phyloP scores from a whole-genome alignment of 2,113 vertebrate species.

The Malurus melanocephalus region DNA sequence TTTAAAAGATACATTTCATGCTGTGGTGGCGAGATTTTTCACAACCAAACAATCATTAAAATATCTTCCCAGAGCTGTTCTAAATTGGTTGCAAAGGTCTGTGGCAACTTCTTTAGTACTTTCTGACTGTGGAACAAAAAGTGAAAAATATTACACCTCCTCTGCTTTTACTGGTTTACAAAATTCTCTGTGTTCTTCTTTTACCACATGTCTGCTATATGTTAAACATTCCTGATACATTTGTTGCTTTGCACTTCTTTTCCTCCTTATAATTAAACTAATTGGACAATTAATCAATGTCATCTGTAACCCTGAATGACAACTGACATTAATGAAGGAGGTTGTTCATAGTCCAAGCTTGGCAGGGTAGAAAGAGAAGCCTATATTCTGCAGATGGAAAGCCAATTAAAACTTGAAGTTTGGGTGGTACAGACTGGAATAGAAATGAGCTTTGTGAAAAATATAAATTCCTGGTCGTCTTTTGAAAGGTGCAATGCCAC shows the following conservation, averaged over 20 bases:
- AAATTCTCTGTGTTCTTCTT: background rate
- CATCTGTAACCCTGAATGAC: conserved; percentile 8
- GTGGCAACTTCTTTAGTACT: background rate
- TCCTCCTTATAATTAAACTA: conserved; percentile 44
- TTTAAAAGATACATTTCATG: background rate
- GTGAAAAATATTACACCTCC: background rate
- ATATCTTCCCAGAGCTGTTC: background rate
- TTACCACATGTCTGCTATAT: background rate
- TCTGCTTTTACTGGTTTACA: background rate
- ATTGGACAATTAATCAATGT: conserved; percentile 50
- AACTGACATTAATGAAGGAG: conserved; percentile 33
- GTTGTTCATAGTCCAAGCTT: background rate
- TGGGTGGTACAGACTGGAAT: background rate
- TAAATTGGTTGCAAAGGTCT: background rate
- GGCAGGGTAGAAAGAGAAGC: background rate
- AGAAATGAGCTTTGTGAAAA: conserved; percentile 16
- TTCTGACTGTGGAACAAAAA: background rate
- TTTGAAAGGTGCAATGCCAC: background rate
- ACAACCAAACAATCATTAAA: background rate
- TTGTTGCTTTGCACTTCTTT: conserved; percentile 17
- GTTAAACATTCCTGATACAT: background rate
- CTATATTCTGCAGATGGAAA: conserved; percentile 13
- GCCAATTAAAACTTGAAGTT: conserved; percentile 13
- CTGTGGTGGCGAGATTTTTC: background rate
- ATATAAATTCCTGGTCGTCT: background rate